Base-by-base conservation (phyloP, 53 echinoderm and acorn worm species). In the Holothuria scabra region DNA sequence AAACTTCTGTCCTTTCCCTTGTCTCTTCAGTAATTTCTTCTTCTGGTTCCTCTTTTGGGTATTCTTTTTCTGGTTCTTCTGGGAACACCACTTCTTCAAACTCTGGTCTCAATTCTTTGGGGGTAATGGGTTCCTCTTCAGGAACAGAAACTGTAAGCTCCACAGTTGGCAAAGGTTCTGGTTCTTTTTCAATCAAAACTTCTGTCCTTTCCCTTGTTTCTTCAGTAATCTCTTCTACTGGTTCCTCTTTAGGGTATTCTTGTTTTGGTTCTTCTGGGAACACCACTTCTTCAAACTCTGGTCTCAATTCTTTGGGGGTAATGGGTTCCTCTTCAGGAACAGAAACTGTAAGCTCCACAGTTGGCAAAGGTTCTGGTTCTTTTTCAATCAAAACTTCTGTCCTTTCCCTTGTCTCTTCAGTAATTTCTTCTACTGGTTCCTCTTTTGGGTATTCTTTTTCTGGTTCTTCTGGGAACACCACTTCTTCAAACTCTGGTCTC, bases 251-350 rank as follows among this genome's bases (percentile, higher is more conserved):
- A 23, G 69, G 46, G 18, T 69, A 52, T 31, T 64, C 34, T 66
- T 75, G 61, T 74, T 32, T 71, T 74, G 44, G 52, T 18, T 76
- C 76, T 19, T 60, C 70, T 69, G 89, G 89, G 59, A 89, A 85
- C 23, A 89, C 89, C 56, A 85, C 70, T 59, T 89, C 89, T 38
- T 89, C 89, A 85, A 16, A 89, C 46, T 89, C 85, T 67, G 89
- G 89, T 34, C 81, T 57, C 14, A 80, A 64, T 62, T 61, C 62
- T 23, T 61, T 34, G 4, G 79, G 79, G 13, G 12, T 12, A 31
- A 85, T 58, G 1, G 34, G 60, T 37, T 81, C 30, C 12, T 81
- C 59, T 32, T 69, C 70, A 28, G 70, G 81, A 22, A 81, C 20
- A 24, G 81, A 81, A 37, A 81, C 64, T 13, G 81, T 81, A 9